Percentiles rank a stretch among this genome's conserved stretches.
Evolutionary conservation across 35 echinoderm and acorn worm species (phyloP).

Genomic region (Anneissia japonica): DNA sequence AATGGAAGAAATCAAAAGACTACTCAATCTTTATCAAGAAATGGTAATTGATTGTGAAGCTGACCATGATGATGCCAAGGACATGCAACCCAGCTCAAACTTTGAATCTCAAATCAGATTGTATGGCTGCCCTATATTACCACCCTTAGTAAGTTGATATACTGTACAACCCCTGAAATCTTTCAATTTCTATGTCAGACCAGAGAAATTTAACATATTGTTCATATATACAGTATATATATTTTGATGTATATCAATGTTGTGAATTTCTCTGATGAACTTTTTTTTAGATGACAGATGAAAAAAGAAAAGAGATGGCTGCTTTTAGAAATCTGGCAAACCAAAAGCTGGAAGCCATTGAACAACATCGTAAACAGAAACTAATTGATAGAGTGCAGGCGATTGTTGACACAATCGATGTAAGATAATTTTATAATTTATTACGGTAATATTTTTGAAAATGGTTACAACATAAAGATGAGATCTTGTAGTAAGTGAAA

Average conservation of each 20-base stretch:
- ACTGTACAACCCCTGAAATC: too few relatives aligned
- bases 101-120: slow-evolving; percentile 1
- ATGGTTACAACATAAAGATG: too few relatives aligned
- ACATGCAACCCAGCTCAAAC: neutral
- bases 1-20: neutral
- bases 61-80: neutral
- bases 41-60: neutral
- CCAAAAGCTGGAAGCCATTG: neutral
- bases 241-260: too few relatives aligned
- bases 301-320: slow-evolving; percentile 4
- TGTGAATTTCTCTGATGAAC: neutral
- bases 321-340: neutral
- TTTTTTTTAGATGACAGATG: neutral
- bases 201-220: too few relatives aligned
- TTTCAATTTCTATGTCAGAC: too few relatives aligned
- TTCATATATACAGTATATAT: too few relatives aligned
- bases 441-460: too few relatives aligned
- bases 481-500: too few relatives aligned
- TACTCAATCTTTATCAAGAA: neutral
- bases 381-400: slow-evolving; percentile 8
- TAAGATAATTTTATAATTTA: neutral
- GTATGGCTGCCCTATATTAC: neutral
- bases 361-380: neutral
- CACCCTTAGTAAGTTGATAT: slow-evolving; percentile 6
- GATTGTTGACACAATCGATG: neutral